phyloP scores from a whole-genome alignment of 2,797 vertebrate species.

The Tauraco hartlaubi region DNA sequence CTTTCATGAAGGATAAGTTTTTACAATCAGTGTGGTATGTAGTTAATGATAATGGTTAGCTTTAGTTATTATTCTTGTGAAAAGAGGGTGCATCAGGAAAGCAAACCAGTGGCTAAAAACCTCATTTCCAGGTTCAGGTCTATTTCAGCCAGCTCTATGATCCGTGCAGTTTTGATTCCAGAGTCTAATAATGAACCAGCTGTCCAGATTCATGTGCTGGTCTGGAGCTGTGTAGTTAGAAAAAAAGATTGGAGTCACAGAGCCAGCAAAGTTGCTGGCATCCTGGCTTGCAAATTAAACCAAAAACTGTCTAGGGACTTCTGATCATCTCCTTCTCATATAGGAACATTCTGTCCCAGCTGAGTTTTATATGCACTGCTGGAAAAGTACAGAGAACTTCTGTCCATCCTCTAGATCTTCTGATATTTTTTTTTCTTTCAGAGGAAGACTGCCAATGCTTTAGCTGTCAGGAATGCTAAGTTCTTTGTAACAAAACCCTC shows the following conservation, averaged over 20 bases:
- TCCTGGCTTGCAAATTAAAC: background rate
- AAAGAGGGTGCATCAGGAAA: background rate
- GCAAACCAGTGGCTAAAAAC: background rate
- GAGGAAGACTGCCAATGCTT: background rate
- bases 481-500: background rate
- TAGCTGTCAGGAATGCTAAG: background rate
- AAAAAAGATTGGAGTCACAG: background rate
- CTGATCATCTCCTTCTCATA: background rate
- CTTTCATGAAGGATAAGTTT: background rate
- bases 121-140: background rate
- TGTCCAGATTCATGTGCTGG: background rate
- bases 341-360: background rate
- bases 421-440: background rate
- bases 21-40: background rate
- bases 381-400: background rate
- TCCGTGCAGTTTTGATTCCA: background rate
- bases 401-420: background rate
- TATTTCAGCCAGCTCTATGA: background rate
- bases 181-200: background rate
- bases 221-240: background rate
- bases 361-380: background rate
- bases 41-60: background rate
- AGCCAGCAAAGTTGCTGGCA: background rate
- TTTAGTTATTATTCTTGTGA: background rate
- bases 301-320: background rate